These are phyloP conservation scores for Hyles euphorbiae DNA, from an alignment of 1,140 invertebrate genomes.

Conservation along the genomic window DNA sequence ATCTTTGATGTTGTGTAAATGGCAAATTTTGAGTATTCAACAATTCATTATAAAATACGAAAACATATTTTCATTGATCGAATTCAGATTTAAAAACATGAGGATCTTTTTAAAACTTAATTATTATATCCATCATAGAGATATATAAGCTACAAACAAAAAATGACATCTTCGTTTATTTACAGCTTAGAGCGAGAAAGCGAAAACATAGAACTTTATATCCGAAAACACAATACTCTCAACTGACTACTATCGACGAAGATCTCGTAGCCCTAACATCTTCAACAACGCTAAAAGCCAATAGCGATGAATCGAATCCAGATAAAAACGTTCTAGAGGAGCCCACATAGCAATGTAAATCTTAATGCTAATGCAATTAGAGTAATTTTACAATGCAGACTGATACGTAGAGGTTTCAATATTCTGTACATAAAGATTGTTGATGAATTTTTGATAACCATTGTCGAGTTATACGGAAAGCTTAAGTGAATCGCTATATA, in stretches of 20 bases:
- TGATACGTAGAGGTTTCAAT: constrained; percentile 63
- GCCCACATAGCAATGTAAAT: constrained; percentile 64
- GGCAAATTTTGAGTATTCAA: too few species aligned
- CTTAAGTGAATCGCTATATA: background rate
- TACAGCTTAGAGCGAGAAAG: constrained; percentile 51
- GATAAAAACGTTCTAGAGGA: constrained; percentile 43
- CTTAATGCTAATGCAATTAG: constrained; percentile 49
- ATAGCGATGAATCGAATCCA: constrained; percentile 22
- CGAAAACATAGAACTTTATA: constrained; percentile 42
- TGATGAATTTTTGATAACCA: constrained; percentile 4
- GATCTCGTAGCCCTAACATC: constrained; percentile 49
- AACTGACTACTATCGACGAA: constrained; percentile 61
- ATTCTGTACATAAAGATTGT: constrained; percentile 7
- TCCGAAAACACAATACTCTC: constrained; percentile 59
- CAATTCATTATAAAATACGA: too few species aligned
- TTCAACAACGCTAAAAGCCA: constrained; percentile 44
- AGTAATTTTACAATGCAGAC: constrained; percentile 65
- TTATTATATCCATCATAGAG: too few species aligned
- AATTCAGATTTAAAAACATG: too few species aligned
- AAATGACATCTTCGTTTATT: constrained; percentile 6
- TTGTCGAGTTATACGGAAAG: background rate
- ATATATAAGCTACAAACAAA: background rate
- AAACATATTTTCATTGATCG: too few species aligned
- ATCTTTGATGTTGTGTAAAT: too few species aligned
- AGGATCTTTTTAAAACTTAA: too few species aligned